Percentiles rank a stretch among this genome's conserved stretches.
Evolutionary conservation across 2,888 invertebrate genomes (phyloP).

Genomic region (Hypolimnas misippus): DNA sequence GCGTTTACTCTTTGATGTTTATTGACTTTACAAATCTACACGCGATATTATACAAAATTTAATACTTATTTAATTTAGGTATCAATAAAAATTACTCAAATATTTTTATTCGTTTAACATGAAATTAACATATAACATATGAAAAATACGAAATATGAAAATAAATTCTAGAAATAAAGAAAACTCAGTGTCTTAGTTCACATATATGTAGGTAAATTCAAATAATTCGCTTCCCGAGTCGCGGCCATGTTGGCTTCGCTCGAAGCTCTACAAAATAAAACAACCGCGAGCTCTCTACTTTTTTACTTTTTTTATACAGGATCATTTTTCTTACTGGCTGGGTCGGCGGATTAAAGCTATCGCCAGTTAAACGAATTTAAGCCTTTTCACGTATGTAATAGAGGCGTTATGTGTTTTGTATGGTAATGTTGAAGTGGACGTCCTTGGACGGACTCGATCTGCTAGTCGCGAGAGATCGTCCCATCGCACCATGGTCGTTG

Average conservation of each 20-base stretch:
- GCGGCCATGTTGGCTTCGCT: conserved; percentile 76
- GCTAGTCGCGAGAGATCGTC: conserved; percentile 81
- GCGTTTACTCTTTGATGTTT: no score
- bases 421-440: conserved; percentile 74
- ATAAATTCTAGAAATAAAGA: no score
- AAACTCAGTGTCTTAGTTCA: neutral
- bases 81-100: no score
- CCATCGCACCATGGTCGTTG: conserved; percentile 80
- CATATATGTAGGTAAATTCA: conserved; percentile 54
- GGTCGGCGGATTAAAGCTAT: conserved; percentile 66
- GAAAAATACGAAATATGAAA: no score
- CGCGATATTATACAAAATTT: no score
- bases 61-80: no score
- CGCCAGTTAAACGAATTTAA: conserved; percentile 50
- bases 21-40: no score
- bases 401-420: conserved; percentile 51
- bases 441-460: conserved; percentile 84
- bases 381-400: conserved; percentile 51
- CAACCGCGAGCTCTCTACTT: conserved; percentile 71
- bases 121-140: no score
- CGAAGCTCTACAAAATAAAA: conserved; percentile 77
- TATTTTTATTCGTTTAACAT: no score
- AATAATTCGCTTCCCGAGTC: conserved; percentile 74
- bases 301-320: conserved; percentile 80
- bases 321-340: conserved; percentile 81